Conservation (phyloP, 2,888 invertebrate genomes). For the Tortrix viridana region DNA sequence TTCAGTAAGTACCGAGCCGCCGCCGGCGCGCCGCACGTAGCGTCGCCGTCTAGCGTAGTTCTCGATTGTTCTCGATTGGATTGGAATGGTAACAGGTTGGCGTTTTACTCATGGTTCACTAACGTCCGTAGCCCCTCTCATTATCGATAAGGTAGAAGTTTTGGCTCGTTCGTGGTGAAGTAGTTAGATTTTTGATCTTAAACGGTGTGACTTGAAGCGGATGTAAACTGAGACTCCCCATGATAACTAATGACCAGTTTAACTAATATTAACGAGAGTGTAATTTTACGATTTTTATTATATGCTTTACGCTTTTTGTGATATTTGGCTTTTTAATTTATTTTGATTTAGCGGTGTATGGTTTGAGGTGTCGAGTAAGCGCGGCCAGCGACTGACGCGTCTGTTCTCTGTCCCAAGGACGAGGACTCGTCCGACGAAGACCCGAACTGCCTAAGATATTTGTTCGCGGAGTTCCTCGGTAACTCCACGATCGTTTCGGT, state of each 20-base stretch:
- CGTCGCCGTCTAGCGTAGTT: slow-evolving; percentile 65
- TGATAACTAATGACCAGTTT: slow-evolving; percentile 27
- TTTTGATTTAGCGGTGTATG: slow-evolving; percentile 39
- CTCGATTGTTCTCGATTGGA: slow-evolving; percentile 55
- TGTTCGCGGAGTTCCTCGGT: slow-evolving; percentile 88
- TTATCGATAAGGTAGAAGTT: slow-evolving; percentile 50
- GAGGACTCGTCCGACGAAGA: slow-evolving; percentile 80
- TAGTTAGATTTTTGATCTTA: slow-evolving; percentile 63
- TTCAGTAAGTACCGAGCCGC: slow-evolving; percentile 90
- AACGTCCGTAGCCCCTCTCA: slow-evolving; percentile 60
- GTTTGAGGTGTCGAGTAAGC: slow-evolving; percentile 39
- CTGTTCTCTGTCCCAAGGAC: slow-evolving; percentile 75
- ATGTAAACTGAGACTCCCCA: slow-evolving; percentile 35
- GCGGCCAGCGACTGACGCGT: slow-evolving; percentile 56
- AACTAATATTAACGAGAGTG: slow-evolving; percentile 40
- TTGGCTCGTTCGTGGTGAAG: slow-evolving; percentile 70
- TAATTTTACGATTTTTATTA: slow-evolving; percentile 46
- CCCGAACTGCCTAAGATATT: slow-evolving; percentile 89
- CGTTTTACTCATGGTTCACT: slow-evolving; percentile 61
- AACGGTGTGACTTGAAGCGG: slow-evolving; percentile 48
- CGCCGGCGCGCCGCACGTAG: slow-evolving; percentile 41
- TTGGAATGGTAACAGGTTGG: slow-evolving; percentile 78
- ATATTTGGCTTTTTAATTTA: slow-evolving; percentile 75
- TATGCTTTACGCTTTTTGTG: slow-evolving; percentile 79
- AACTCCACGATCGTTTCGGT: slow-evolving; percentile 61